These are phyloP conservation scores for Dromococcyx pavoninus DNA, from an alignment of 2,797 vertebrate genomes.

Conservation along the genomic window DNA sequence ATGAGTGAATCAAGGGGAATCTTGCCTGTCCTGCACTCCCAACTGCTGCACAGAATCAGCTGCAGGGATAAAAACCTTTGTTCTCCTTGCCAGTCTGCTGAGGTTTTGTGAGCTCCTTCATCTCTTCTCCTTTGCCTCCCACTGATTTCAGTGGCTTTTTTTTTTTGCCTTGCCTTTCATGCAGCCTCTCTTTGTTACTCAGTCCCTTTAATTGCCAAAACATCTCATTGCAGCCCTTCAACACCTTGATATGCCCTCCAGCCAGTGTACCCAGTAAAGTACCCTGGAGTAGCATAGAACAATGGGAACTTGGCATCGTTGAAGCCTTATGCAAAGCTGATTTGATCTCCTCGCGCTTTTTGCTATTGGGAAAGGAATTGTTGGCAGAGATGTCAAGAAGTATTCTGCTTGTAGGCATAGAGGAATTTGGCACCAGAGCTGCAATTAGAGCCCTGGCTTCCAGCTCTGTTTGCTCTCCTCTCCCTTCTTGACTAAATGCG, in stretches of 20 bases:
- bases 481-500: background rate
- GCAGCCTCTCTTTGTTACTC: background rate
- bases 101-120: background rate
- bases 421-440: background rate
- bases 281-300: background rate
- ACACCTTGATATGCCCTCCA: background rate
- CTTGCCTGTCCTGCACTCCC: background rate
- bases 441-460: background rate
- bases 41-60: background rate
- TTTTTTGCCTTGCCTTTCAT: background rate
- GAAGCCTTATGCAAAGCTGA: background rate
- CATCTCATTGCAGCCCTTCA: background rate
- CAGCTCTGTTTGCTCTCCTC: background rate
- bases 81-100: background rate
- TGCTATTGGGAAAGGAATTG: background rate
- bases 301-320: background rate
- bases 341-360: constrained; percentile 13
- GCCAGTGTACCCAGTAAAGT: background rate
- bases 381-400: constrained; percentile 13
- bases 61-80: background rate
- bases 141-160: background rate
- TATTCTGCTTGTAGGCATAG: background rate
- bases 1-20: background rate
- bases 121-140: background rate
- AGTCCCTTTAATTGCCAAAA: background rate